phyloP scores from a whole-genome alignment of 2,797 vertebrate genomes.

The Myioborus melanocephalus region DNA sequence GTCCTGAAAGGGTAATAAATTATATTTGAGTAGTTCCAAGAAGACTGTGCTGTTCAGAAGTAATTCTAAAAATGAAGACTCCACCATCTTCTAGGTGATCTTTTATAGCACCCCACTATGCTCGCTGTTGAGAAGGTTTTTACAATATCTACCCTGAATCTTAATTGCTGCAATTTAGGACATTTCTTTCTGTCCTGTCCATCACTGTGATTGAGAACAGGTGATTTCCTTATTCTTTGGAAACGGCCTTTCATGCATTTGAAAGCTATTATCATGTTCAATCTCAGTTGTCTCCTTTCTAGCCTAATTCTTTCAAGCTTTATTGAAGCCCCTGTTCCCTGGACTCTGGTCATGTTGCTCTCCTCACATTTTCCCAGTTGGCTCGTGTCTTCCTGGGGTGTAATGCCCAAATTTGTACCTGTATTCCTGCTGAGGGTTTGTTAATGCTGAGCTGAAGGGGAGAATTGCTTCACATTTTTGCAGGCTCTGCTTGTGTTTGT shows the following conservation, averaged over 20 bases:
- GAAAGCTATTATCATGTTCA: slow-evolving; percentile 31
- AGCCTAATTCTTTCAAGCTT: slow-evolving; percentile 28
- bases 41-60: not conserved
- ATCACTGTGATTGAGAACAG: slow-evolving; percentile 17
- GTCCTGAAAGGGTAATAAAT: not conserved
- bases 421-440: not conserved
- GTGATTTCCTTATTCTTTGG: slow-evolving; percentile 47
- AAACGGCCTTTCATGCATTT: slow-evolving; percentile 31
- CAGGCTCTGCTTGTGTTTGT: not conserved
- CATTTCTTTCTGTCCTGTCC: slow-evolving; percentile 30
- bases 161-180: slow-evolving; percentile 49
- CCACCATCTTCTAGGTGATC: not conserved
- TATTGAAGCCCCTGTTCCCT: not conserved
- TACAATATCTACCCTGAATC: not conserved
- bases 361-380: not conserved
- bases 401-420: not conserved
- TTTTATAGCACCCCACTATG: not conserved
- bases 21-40: not conserved
- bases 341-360: not conserved
- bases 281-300: slow-evolving; percentile 23
- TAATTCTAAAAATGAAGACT: not conserved
- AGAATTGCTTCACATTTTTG: not conserved
- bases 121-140: slow-evolving; percentile 2
- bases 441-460: not conserved
- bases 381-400: not conserved